Conservation (phyloP, 1,140 invertebrate species). For the Marisa cornuarietis region DNA sequence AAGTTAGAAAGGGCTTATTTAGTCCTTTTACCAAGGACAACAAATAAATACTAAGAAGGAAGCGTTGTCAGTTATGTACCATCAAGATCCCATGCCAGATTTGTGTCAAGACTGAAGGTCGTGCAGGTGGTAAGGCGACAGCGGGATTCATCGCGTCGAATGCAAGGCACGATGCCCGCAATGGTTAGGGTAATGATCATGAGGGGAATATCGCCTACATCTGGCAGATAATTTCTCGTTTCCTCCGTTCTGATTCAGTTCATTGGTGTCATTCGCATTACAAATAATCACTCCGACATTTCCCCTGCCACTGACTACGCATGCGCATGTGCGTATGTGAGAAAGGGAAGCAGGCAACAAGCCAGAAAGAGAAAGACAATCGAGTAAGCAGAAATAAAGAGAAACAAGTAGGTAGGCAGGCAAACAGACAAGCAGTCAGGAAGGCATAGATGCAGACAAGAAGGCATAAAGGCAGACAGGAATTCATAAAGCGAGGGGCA, state of each 20-base stretch:
- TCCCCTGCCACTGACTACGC: no score
- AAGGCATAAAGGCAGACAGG: neutral
- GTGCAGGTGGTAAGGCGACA: no score
- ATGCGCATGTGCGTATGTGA: no score
- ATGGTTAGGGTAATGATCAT: neutral
- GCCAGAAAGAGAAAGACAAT: slow-evolving; percentile 10
- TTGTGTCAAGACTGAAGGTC: neutral
- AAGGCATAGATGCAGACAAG: neutral
- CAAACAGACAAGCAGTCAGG: neutral
- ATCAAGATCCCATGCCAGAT: neutral
- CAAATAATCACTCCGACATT: neutral
- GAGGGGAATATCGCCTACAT: neutral
- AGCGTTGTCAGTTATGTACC: no score
- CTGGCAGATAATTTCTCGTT: no score
- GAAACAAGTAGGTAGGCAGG: neutral
- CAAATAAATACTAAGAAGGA: no score
- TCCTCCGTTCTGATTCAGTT: neutral
- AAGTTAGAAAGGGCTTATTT: no score
- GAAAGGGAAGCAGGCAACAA: slow-evolving; percentile 16
- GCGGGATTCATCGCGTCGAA: no score
- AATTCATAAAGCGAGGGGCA: slow-evolving; percentile 19
- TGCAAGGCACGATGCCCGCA: no score
- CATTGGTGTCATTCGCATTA: neutral
- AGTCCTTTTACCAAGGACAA: no score
- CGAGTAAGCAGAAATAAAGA: no score